Base-by-base conservation (phyloP, 1,140 invertebrate species). In the Fopius arisanus region DNA sequence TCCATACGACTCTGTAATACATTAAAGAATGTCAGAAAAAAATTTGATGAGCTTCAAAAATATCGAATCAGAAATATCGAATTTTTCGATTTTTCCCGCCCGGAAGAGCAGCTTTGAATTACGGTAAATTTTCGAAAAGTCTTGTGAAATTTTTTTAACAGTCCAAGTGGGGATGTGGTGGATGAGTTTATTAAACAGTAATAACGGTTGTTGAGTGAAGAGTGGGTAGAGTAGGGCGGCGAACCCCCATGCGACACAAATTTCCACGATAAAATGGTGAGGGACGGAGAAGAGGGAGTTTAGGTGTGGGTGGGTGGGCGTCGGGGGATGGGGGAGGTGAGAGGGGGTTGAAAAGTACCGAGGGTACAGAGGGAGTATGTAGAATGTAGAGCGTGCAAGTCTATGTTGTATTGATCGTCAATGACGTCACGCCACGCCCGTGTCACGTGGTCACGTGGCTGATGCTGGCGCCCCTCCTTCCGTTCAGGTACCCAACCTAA, bases 371-470 rank as follows among this genome's bases (percentile, higher is more conserved):
- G 63, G 33, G 12, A 67, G 67, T n/a, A 48, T 66, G 59, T 48
- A 62, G 68, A 70, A 66, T 63, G 48, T 73, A 40, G 66, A 73
- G 29, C 48, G 40, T 73, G 70, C 67, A 78, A 67, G 28, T 75
- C 79, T 80, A 75, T 83, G 81, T 84, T 74, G 83, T 87, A 87
- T 87, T 87, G 86, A 87, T 87, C 84, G 83, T 66, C 72, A 78
- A 82, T 87, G 85, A 87, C 84, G 85, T 87, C 82, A 86, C 84
- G 82, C 84, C 84, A 86, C 85, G 84, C 86, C 86, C 86, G 84
- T 86, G 78, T 87, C 86, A 87, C 86, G 86, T 87, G 86, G 82
- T 73, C n/a, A 9, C 19, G 23, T 23, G 86, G 75, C 40, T 79
- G 69, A 75, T 75, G 54, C 73, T 67, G 67, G 76, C 73, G 77